Evolutionary conservation across 2,888 invertebrate species (phyloP), one percentile per base, ranked within the genome.

Genomic region (Tetrapedia diversipes): DNA sequence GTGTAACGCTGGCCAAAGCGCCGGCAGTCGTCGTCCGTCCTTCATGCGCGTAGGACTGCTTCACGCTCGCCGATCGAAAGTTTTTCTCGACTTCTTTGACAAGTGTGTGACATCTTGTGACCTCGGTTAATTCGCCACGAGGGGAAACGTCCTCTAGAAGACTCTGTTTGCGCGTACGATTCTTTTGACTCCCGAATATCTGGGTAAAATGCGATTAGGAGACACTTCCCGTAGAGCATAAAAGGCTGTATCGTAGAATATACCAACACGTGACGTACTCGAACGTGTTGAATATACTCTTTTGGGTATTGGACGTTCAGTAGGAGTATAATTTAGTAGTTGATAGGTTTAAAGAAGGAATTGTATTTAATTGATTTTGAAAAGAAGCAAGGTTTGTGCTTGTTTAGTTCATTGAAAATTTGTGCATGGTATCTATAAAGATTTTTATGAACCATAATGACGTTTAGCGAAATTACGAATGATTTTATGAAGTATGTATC

Each of bases 21-120:
- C 74, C 79, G 77, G 39, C 83, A 84, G 84, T 84, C 83, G 72
- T 72, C 59, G 54, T 74, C 77, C 81, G 85, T 67, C 70, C 64
- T 77, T 83, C 72, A 77, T 77, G 70, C 77, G 85, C 24, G 77
- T 27, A 59, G 43, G 63, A 41, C 72, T 57, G 67, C 22, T 57
- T 41, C 41, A 37, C 53, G 59, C 60, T 71, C 22, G 54, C 64
- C 11, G 27, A 37, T 29, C 41, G 34, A 19, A 19, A 19, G 10
- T 41, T 39, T 24, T 27, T 37, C n/a, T n/a, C 11, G 37, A 22
- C 39, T 51, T 32, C 34, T 37, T 54, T 56, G 47, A 79, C 43
- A 65, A 82, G 56, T 64, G 75, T 24, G 73, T 19, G 39, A 67
- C 54, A 22, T 37, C 49, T 45, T 39, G 53, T 34, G 10, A 45